Percentiles rank a stretch among this genome's conserved stretches.
Evolutionary conservation across 1,140 invertebrate genomes (phyloP).

Genomic region (Hylyphantes graminicola): DNA sequence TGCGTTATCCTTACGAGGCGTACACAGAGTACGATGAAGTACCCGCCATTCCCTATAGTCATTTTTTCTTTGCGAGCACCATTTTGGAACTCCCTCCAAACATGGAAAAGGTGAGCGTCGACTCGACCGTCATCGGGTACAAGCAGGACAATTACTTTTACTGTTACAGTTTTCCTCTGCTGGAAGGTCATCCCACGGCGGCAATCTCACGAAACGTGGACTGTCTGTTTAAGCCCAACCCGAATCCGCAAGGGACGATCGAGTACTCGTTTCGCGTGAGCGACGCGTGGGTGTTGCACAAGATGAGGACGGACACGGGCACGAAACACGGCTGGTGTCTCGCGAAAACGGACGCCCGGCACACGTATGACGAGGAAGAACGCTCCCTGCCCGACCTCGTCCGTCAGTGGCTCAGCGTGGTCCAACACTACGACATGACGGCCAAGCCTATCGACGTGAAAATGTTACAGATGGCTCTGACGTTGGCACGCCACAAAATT

Average conservation of each 20-base stretch:
- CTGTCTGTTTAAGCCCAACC: background rate
- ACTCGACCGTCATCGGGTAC: background rate
- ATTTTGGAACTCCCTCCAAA: background rate
- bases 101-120: slow-evolving; percentile 1
- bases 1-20: background rate
- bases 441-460: background rate
- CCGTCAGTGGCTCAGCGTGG: background rate
- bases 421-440: background rate
- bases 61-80: background rate
- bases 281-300: background rate
- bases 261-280: too few species aligned
- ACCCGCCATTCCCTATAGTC: background rate
- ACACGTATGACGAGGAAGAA: background rate
- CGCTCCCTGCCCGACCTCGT: background rate
- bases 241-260: background rate
- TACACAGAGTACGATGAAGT: background rate
- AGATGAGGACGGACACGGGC: background rate
- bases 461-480: background rate
- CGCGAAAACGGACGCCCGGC: too few species aligned
- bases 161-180: slow-evolving; percentile 5
- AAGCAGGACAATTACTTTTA: background rate
- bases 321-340: background rate
- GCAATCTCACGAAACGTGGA: background rate
- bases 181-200: background rate
- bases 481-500: slow-evolving; percentile 7